Evolutionary conservation across 1,140 invertebrate genomes (phyloP).

Genomic region (Antheraea pernyi): DNA sequence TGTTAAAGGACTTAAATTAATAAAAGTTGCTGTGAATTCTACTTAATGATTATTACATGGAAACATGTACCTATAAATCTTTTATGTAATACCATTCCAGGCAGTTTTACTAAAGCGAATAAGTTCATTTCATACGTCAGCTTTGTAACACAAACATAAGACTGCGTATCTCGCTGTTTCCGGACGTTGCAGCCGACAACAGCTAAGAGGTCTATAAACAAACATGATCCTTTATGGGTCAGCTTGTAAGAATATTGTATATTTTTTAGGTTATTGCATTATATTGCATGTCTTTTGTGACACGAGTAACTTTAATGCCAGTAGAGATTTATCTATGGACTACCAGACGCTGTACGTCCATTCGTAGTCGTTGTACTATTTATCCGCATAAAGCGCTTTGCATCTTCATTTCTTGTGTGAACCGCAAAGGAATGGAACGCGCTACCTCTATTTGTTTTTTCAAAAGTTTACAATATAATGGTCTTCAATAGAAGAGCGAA

Average conservation of each 20-base stretch:
- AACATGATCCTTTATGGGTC: constrained; percentile 1
- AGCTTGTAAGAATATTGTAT: not conserved
- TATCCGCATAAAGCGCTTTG: too few species aligned
- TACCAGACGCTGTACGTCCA: too few species aligned
- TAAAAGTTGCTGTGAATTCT: too few species aligned
- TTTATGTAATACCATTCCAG: not conserved
- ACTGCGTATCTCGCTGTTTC: not conserved
- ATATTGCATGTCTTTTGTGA: not conserved
- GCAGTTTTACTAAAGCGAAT: not conserved
- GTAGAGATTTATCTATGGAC: not conserved
- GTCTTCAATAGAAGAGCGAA: too few species aligned
- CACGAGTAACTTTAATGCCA: not conserved
- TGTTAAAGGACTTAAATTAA: too few species aligned
- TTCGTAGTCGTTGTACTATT: too few species aligned
- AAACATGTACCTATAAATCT: not conserved
- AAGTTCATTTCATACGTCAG: constrained; percentile 2
- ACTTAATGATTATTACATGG: too few species aligned
- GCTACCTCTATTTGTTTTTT: too few species aligned
- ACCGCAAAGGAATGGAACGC: too few species aligned
- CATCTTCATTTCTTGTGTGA: too few species aligned
- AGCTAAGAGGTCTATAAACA: not conserved
- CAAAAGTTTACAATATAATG: too few species aligned
- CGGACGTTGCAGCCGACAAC: not conserved
- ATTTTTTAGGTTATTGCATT: not conserved
- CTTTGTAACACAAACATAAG: constrained; percentile 2